Evolutionary conservation across 2,797 vertebrate genomes (phyloP), one percentile per base, ranked within the genome.

Genomic region (Tamandua tetradactyla): DNA sequence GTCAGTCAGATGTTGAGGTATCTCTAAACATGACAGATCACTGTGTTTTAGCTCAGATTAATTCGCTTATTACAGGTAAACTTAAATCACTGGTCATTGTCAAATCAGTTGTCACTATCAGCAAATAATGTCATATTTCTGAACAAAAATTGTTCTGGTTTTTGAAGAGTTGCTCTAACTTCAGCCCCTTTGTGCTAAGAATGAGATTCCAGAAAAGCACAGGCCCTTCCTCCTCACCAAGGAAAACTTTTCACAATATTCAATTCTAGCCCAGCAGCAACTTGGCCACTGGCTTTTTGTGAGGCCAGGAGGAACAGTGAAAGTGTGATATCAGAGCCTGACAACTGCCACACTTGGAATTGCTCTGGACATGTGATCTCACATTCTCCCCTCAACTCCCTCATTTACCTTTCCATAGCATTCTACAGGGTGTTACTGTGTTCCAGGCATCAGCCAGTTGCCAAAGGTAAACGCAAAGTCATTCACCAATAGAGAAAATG

Each of bases 21-120:
- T 98, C 98, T 98, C 96, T 98, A 98, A 98, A 99, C 98, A 99
- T 99, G 99, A 99, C 98, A 99, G 98, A 99, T 98, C 98, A 98
- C 98, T 98, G 98, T 98, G 98, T 98, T 99, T 99, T 99, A 99
- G 98, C 98, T 99, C 98, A 98, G 98, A 99, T 98, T 99, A 99
- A 98, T 99, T 98, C 98, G 98, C 98, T 99, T 99, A 99, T 98
- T 99, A 98, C 98, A 98, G 98, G 98, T 98, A 98, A 98, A 97
- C 97, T 98, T 98, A 98, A 98, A 99, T 99, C 98, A 98, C 98
- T 98, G 98, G 98, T 98, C 98, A 99, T 97, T 98, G 98, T 98
- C 98, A 98, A 98, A 98, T 98, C 98, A 98, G 97, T 98, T 98
- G 98, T 98, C 98, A 98, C 96, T 96, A 98, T 96, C 91, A 98